Conservation (phyloP, 1,140 invertebrate species). For the Mamestra configurata region DNA sequence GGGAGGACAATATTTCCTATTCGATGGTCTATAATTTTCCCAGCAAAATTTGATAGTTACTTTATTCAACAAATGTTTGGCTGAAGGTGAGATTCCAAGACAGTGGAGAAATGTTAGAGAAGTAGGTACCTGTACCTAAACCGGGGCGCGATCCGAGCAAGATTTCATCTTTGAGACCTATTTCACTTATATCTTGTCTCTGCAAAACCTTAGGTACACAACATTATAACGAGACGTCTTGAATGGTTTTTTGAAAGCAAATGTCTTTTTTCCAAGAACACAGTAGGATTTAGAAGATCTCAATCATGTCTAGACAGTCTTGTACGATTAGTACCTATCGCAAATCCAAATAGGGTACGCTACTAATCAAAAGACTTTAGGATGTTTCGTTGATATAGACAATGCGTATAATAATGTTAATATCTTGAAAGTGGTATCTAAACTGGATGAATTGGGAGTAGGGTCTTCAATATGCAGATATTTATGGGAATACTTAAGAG, state of each 20-base stretch:
- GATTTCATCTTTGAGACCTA: not conserved
- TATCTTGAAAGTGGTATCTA: too few relatives aligned
- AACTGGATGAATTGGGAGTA: too few relatives aligned
- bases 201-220: not conserved
- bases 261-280: not conserved
- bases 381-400: too few relatives aligned
- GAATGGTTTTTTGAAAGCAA: constrained; percentile 3
- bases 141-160: not conserved
- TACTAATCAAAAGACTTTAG: too few relatives aligned
- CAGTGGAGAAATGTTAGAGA: not conserved
- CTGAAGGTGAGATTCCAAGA: not conserved
- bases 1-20: not conserved
- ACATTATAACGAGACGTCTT: not conserved
- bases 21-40: not conserved
- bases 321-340: too few relatives aligned
- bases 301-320: too few relatives aligned
- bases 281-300: not conserved
- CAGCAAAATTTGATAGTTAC: not conserved
- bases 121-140: not conserved
- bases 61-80: not conserved
- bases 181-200: not conserved
- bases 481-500: too few relatives aligned
- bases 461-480: too few relatives aligned
- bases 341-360: too few relatives aligned
- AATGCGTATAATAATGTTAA: too few relatives aligned